These are phyloP conservation scores for Falco rusticolus DNA, from an alignment of 2,797 vertebrate species.

Conservation along the genomic window DNA sequence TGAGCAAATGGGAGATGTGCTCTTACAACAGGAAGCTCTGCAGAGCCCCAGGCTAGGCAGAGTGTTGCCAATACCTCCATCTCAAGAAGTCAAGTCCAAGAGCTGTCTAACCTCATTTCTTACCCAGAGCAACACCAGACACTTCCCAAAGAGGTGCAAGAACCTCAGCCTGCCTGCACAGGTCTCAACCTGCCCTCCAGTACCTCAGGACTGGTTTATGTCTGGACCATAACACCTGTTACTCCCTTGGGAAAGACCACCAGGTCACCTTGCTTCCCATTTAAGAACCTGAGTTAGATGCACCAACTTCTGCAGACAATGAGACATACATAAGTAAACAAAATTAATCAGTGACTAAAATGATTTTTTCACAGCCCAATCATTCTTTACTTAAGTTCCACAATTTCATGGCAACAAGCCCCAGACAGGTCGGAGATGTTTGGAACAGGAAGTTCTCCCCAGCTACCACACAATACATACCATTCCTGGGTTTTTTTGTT, in stretches of 20 bases:
- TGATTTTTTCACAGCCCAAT: neutral
- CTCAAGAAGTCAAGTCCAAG: neutral
- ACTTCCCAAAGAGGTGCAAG: neutral
- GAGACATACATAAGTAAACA: neutral
- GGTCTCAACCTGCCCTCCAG: neutral
- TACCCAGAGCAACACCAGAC: neutral
- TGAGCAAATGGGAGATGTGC: neutral
- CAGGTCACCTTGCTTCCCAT: neutral
- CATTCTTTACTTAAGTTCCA: neutral
- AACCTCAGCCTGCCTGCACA: neutral
- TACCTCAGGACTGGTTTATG: neutral
- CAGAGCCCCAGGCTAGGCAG: neutral
- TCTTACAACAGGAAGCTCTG: neutral
- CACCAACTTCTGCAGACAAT: neutral
- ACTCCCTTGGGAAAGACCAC: neutral
- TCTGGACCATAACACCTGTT: neutral
- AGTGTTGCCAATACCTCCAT: rapidly evolving
- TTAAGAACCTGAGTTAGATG: neutral
- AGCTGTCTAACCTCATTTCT: neutral
- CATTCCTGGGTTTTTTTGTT: constrained; percentile 15
- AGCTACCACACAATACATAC: constrained; percentile 3
- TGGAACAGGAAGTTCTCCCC: constrained; percentile 20
- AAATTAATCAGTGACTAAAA: neutral
- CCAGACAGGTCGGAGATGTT: neutral
- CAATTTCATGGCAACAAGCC: constrained; percentile 1